Evolutionary conservation across 2,888 invertebrate species (phyloP).

Genomic region (Pherbina coryleti): DNA sequence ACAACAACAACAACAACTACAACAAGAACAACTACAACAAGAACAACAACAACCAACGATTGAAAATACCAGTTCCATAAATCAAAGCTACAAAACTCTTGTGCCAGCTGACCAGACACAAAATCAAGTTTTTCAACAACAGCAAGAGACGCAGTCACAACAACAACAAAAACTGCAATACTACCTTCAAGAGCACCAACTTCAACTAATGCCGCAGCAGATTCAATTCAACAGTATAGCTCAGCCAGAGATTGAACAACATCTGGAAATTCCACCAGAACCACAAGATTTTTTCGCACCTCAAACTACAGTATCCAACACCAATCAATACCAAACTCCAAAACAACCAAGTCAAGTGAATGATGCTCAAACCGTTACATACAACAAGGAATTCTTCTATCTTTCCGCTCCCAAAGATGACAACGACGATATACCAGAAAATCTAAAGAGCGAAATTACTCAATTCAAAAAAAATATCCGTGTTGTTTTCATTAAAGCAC

Average conservation of each 20-base stretch:
- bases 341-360: too few relatives aligned
- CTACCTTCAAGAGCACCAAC: not conserved
- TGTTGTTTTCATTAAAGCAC: conserved; percentile 54
- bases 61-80: not conserved
- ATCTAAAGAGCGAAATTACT: conserved; percentile 41
- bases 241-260: not conserved
- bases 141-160: not conserved
- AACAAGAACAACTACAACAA: not conserved
- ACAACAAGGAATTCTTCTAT: conserved; percentile 51
- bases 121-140: not conserved
- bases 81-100: not conserved
- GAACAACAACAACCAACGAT: not conserved
- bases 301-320: not conserved
- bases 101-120: not conserved
- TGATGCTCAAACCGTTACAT: conserved; percentile 25
- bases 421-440: conserved; percentile 24
- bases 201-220: not conserved
- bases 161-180: not conserved
- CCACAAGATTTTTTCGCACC: not conserved
- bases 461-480: conserved; percentile 52
- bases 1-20: not conserved
- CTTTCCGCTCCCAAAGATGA: conserved; percentile 53
- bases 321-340: conserved; percentile 39
- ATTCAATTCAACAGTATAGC: not conserved
- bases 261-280: not conserved